Percentiles rank a stretch among this genome's conserved stretches.
These are phyloP conservation scores for Drosophila testacea DNA, from an alignment of 2,888 invertebrate genomes.

Conservation along the genomic window DNA sequence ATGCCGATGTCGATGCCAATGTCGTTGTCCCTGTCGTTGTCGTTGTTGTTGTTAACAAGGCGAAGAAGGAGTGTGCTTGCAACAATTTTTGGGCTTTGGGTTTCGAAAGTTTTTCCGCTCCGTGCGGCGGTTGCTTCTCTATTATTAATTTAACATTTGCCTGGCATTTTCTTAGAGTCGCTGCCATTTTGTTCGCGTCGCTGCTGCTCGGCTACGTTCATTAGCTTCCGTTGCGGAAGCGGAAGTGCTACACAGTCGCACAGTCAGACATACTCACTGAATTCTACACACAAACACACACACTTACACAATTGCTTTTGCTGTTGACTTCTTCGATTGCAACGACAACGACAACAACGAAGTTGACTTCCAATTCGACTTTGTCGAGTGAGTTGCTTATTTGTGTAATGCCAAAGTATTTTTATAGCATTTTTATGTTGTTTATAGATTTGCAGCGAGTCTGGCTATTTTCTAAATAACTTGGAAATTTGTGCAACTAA, in stretches of 20 bases:
- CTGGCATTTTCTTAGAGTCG: slow-evolving; percentile 62
- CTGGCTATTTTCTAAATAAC: slow-evolving; percentile 26
- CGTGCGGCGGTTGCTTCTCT: slow-evolving; percentile 41
- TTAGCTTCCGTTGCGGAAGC: slow-evolving; percentile 75
- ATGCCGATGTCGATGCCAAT: slow-evolving; percentile 47
- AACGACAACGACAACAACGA: slow-evolving; percentile 46
- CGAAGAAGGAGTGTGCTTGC: slow-evolving; percentile 17
- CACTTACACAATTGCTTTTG: slow-evolving; percentile 16
- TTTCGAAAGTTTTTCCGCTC: slow-evolving; percentile 57
- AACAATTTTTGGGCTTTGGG: slow-evolving; percentile 32
- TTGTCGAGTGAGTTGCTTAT: slow-evolving; percentile 54
- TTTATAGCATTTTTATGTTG: slow-evolving; percentile 55
- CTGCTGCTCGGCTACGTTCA: slow-evolving; percentile 64
- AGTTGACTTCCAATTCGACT: slow-evolving; percentile 49
- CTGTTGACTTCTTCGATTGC: slow-evolving; percentile 53
- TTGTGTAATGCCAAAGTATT: slow-evolving; percentile 54
- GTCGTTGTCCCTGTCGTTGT: slow-evolving; percentile 15
- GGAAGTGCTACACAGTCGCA: slow-evolving; percentile 80
- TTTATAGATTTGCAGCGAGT: slow-evolving; percentile 31
- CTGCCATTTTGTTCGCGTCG: slow-evolving; percentile 54
- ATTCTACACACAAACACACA: slow-evolving; percentile 24
- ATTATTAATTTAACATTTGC: slow-evolving; percentile 76
- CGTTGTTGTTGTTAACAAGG: slow-evolving; percentile 16
- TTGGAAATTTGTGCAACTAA: slow-evolving; percentile 1
- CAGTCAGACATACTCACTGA: slow-evolving; percentile 76